These are phyloP conservation scores for Hafferia zeledoni DNA, from an alignment of 2,797 vertebrate species.

Conservation along the genomic window DNA sequence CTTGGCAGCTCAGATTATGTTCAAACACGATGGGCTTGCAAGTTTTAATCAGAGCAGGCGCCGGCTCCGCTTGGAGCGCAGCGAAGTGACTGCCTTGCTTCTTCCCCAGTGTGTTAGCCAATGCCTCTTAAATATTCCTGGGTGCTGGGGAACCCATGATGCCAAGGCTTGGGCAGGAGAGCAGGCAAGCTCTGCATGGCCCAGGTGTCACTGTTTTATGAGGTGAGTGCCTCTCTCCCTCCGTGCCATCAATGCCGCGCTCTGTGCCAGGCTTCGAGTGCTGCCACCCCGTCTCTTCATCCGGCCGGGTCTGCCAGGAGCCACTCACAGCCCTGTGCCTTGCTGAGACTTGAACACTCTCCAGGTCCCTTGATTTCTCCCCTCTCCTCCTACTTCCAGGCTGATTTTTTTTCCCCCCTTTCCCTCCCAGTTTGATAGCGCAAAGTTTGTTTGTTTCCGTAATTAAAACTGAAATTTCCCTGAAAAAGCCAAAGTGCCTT, in stretches of 20 bases:
- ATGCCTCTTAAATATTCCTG: background rate
- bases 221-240: slow-evolving; percentile 48
- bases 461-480: background rate
- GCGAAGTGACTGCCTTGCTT: fast-evolving
- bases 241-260: background rate
- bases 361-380: slow-evolving; percentile 60
- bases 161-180: background rate
- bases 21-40: fast-evolving
- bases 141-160: background rate
- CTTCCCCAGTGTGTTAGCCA: fast-evolving
- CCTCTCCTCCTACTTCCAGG: background rate
- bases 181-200: background rate
- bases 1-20: background rate
- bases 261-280: slow-evolving; percentile 58
- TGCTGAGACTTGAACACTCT: slow-evolving; percentile 63
- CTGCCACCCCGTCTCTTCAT: slow-evolving; percentile 42
- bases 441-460: background rate
- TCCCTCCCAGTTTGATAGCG: background rate
- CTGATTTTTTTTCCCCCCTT: background rate
- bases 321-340: slow-evolving; percentile 47
- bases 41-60: background rate
- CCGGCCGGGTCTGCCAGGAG: slow-evolving; percentile 52
- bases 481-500: background rate
- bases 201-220: slow-evolving; percentile 54
- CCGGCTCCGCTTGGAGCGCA: fast-evolving